These are phyloP conservation scores for Drosophila sulfurigaster DNA, from an alignment of 1,140 invertebrate genomes.

Conservation along the genomic window DNA sequence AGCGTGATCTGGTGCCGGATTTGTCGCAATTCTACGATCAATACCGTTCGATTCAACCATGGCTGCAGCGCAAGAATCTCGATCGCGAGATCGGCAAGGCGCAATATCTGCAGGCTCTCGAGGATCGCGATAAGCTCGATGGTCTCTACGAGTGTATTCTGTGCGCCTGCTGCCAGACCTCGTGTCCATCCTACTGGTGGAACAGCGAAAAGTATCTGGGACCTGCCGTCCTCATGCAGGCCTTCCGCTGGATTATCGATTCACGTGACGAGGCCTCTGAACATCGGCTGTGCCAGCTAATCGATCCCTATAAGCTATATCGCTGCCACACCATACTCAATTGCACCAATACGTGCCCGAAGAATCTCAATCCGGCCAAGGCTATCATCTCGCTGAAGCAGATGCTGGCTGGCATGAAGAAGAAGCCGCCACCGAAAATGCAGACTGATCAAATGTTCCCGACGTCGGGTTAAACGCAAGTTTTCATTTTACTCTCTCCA, in stretches of 20 bases:
- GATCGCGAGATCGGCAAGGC: slow-evolving; percentile 88
- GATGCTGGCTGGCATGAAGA: slow-evolving; percentile 91
- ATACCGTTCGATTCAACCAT: slow-evolving; percentile 97
- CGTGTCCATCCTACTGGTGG: slow-evolving; percentile 99
- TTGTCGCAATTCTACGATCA: slow-evolving; percentile 97
- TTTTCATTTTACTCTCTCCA: neutral
- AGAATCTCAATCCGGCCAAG: slow-evolving; percentile 97
- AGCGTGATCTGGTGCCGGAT: slow-evolving; percentile 98
- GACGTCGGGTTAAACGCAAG: neutral
- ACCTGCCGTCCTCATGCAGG: slow-evolving; percentile 97
- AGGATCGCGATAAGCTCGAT: slow-evolving; percentile 96
- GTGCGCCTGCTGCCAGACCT: slow-evolving; percentile 98
- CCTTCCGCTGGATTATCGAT: slow-evolving; percentile 98
- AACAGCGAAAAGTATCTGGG: slow-evolving; percentile 98
- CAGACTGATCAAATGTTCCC: slow-evolving; percentile 85
- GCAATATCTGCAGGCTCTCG: slow-evolving; percentile 93
- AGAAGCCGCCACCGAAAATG: slow-evolving; percentile 90
- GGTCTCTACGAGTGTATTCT: slow-evolving; percentile 98
- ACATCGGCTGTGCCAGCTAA: slow-evolving; percentile 92
- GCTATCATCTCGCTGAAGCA: slow-evolving; percentile 98
- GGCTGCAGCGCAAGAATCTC: slow-evolving; percentile 91
- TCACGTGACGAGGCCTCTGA: slow-evolving; percentile 94
- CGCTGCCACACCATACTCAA: slow-evolving; percentile 98
- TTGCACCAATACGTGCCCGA: slow-evolving; percentile 98
- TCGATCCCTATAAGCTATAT: slow-evolving; percentile 96